A percentile compares a stretch with the other conserved stretches of the same genome.
Conservation (phyloP, 2,113 vertebrate species). For the Hyperopisus bebe region DNA sequence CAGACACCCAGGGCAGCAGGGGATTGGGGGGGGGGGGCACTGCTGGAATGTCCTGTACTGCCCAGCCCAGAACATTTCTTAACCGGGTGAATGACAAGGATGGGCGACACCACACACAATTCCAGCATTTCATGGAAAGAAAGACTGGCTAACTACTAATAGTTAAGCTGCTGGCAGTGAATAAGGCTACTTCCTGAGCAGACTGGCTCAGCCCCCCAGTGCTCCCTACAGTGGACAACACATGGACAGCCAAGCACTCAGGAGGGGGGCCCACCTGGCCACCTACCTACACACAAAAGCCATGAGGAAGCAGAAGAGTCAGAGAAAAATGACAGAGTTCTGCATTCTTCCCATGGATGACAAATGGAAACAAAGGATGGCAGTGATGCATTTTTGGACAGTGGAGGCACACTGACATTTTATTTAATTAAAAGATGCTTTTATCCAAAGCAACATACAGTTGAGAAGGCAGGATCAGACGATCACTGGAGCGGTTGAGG, state of each 20-base stretch:
- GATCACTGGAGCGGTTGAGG: neutral
- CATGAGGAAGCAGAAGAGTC: neutral
- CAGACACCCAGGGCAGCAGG: conserved; percentile 38
- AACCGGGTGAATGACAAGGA: neutral
- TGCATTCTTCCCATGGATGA: neutral
- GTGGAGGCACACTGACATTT: neutral
- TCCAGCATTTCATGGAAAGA: neutral
- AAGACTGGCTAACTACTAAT: neutral
- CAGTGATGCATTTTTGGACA: neutral
- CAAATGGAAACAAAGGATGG: neutral
- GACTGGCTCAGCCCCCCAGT: neutral
- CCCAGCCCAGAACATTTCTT: neutral
- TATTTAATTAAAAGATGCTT: neutral
- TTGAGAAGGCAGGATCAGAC: neutral
- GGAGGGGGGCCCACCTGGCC: neutral
- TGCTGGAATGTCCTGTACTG: neutral
- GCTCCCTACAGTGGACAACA: neutral
- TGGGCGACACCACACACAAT: neutral
- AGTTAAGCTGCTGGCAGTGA: neutral
- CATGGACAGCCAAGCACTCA: neutral
- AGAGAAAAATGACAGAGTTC: neutral
- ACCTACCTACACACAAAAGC: neutral
- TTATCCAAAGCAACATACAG: neutral
- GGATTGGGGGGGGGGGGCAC: neutral
- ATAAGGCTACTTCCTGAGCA: neutral